A percentile compares a stretch with the other conserved stretches of the same genome.
These are phyloP conservation scores for Anhinga anhinga DNA, from an alignment of 2,113 vertebrate genomes.

Conservation along the genomic window DNA sequence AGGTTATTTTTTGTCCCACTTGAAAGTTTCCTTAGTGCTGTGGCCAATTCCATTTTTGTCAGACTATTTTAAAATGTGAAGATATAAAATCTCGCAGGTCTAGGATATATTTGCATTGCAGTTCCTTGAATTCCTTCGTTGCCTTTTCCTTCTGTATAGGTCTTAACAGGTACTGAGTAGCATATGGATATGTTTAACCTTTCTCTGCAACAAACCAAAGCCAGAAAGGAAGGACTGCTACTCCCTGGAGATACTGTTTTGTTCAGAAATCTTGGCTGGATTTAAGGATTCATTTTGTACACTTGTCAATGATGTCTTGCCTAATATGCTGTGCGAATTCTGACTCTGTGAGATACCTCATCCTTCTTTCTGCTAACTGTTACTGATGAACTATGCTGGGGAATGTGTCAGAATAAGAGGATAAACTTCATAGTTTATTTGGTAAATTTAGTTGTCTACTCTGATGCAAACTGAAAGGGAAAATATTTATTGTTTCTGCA, in stretches of 20 bases:
- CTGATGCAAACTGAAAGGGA: neutral
- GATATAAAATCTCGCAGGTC: neutral
- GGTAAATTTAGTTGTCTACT: neutral
- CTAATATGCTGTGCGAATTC: neutral
- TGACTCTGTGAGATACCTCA: neutral
- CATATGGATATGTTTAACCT: neutral
- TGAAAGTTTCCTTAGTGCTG: slow-evolving; percentile 12
- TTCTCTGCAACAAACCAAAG: neutral
- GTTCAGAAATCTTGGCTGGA: neutral
- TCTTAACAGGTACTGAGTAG: neutral
- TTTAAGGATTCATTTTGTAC: neutral
- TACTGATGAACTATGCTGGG: neutral
- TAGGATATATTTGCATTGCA: neutral
- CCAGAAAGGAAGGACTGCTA: neutral
- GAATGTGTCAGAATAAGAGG: neutral
- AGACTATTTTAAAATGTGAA: slow-evolving; percentile 5
- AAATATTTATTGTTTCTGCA: neutral
- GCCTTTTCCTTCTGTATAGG: neutral
- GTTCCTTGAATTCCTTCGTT: neutral
- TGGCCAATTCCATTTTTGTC: neutral
- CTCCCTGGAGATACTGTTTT: neutral
- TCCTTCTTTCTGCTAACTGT: neutral
- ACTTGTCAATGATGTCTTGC: neutral
- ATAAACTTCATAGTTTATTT: neutral
- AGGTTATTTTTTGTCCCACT: neutral